Evolutionary conservation across 2,888 invertebrate species (phyloP), one percentile per base, ranked within the genome.

Genomic region (Drosophila nr. fundita): DNA sequence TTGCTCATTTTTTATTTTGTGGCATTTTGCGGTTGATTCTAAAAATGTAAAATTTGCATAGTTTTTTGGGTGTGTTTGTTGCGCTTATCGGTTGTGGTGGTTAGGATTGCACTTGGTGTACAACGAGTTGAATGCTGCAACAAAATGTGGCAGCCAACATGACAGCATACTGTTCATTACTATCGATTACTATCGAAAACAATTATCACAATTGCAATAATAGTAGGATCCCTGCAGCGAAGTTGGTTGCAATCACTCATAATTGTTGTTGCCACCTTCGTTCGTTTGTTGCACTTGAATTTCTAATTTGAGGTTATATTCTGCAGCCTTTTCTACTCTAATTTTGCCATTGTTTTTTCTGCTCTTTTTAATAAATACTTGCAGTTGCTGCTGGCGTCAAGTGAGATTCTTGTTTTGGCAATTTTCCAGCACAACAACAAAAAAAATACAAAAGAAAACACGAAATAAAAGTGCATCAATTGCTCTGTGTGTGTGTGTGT

Each of bases 351-450:
- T 27, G 30, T 30, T 27, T 53, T 53, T 67, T 36, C 24, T 40
- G 13, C 27, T 40, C n/a, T 66, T 65, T 42, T 27, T 34, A 45
- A 34, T 42, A 45, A 42, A 42, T 30, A 66, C 57, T 61, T 52
- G 58, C 66, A 59, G 27, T 34, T 59, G 45, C 58, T 62, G 32
- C 57, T 53, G 32, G 59, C 57, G 29, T 68, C 68, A 74, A 73
- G 57, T 72, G 65, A 73, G 66, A 49, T 62, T 75, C 21, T 67
- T 74, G 27, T 48, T 60, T 52, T 82, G 82, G 82, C 82, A 73
- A 76, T 80, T 68, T 71, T 65, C 80, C 82, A 85, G 11, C 11
- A 45, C 7, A 24, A 7, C 5, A 40, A 18, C 4, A 6, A 21
- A 13, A 13, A 82, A 68, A 68, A 66, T 29, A n/a, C 5, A 75